Evolutionary conservation across 1,140 invertebrate genomes (phyloP), one percentile per base, ranked within the genome.

Genomic region (Anastrepha ludens): DNA sequence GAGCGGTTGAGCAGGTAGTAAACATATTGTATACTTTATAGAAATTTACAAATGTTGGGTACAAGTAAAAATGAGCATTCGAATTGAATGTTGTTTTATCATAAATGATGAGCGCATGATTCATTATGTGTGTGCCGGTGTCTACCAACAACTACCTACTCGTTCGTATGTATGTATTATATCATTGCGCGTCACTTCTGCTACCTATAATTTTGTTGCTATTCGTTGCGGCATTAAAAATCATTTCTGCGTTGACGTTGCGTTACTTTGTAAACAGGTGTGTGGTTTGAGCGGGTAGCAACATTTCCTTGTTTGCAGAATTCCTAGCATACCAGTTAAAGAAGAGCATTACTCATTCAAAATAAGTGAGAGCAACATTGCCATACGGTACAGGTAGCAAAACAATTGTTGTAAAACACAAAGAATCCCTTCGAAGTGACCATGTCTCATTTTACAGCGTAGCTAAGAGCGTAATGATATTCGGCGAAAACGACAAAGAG

Each of bases 71-170:
- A 81, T 55, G 47, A 74, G 41, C 39, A 50, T 44, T 50, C 44
- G 41, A 47, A 17, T 17, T 74, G 39, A 13, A 50, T 58, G 13
- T 55, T 20, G 3, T 55, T 81, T 81, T 55, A 81, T 44, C 47
- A 55, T 47, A 55, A 41, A 20, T 81, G 44, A 81, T 55, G 74
- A 81, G 74, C 47, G 47, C 74, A 81, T 81, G 74, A 81, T 81
- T 81, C 74, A 81, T 50, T 29, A 6, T 6, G n/a, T 50, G 17
- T 6, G 29, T 11, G 70, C 8, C 8, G 44, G 20, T 78, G 0
- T 17, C 13, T n/a, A 81, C 3, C 47, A 55, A 81, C 67, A n/a
- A 47, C 67, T 2, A 62, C 60, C 0, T 17, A 62, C 60, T 8
- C 13, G 15, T 62, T 44, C 44, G 41, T 39, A 47, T 15, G 5